phyloP scores from a whole-genome alignment of 2,888 invertebrate species.

The Dolichopus griseipennis region DNA sequence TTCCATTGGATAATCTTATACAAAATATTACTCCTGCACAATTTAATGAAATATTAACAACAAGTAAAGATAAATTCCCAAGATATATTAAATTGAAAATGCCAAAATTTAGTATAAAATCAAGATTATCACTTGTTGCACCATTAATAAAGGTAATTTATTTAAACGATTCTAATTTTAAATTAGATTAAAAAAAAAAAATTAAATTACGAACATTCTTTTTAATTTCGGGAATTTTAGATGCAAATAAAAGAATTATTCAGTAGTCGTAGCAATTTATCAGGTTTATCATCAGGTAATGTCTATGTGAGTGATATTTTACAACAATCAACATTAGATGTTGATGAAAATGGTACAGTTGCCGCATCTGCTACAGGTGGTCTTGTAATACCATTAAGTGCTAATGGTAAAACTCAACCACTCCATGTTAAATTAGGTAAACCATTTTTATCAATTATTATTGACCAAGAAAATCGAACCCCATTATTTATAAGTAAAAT shows the following conservation, averaged over 20 bases:
- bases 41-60: constrained; percentile 28
- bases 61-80: constrained; percentile 7
- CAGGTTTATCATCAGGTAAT: constrained; percentile 23
- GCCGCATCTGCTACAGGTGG: constrained; percentile 46
- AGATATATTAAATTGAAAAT: constrained; percentile 21
- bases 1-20: constrained; percentile 32
- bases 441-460: constrained; percentile 47
- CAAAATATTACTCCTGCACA: constrained; percentile 33
- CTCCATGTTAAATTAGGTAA: constrained; percentile 29
- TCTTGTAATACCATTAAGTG: constrained; percentile 45
- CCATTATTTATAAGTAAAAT: constrained; percentile 44
- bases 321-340: constrained; percentile 47
- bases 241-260: constrained; percentile 47
- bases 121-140: constrained; percentile 21
- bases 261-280: constrained; percentile 37
- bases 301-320: constrained; percentile 43
- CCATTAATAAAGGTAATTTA: constrained; percentile 24
- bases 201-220: not conserved
- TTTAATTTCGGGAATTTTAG: constrained; percentile 33
- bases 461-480: constrained; percentile 43
- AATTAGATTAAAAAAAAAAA: too few species aligned
- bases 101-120: constrained; percentile 25
- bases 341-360: constrained; percentile 48
- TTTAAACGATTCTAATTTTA: too few species aligned
- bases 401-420: constrained; percentile 12